Percentiles rank a stretch among this genome's conserved stretches.
phyloP scores from a whole-genome alignment of 2,888 invertebrate species.

The Deilephila porcellus region DNA sequence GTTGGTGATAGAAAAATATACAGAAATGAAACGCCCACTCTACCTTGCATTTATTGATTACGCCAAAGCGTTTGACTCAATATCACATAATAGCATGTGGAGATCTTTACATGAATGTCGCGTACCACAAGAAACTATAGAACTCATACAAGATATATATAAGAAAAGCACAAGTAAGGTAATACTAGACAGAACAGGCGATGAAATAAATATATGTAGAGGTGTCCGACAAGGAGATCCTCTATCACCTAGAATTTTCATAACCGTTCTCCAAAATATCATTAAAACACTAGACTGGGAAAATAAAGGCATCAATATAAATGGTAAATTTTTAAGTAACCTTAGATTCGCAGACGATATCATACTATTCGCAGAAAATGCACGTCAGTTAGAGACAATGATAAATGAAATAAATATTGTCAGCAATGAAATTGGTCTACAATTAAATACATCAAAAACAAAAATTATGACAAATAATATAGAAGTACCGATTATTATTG shows the following conservation, averaged over 20 bases:
- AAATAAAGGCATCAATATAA: too few species aligned
- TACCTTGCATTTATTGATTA: not conserved
- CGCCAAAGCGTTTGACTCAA: not conserved
- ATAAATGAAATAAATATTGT: too few species aligned
- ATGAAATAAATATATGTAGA: not conserved
- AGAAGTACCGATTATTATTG: not conserved
- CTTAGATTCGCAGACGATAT: too few species aligned
- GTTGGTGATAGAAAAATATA: conserved; percentile 18
- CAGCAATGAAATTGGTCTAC: too few species aligned
- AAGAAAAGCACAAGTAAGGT: not conserved
- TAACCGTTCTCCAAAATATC: too few species aligned
- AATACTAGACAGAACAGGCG: not conserved
- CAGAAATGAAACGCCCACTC: not conserved
- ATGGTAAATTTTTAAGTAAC: too few species aligned
- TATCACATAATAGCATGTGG: not conserved
- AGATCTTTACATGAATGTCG: not conserved
- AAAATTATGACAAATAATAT: not conserved
- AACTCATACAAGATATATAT: not conserved
- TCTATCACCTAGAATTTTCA: too few species aligned
- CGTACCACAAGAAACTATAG: not conserved
- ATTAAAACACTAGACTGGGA: too few species aligned
- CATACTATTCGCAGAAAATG: too few species aligned
- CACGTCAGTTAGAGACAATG: too few species aligned
- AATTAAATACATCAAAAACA: not conserved
- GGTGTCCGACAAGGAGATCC: too few species aligned